Evolutionary conservation across 2,113 vertebrate genomes (phyloP).

Genomic region (Nibea albiflora): DNA sequence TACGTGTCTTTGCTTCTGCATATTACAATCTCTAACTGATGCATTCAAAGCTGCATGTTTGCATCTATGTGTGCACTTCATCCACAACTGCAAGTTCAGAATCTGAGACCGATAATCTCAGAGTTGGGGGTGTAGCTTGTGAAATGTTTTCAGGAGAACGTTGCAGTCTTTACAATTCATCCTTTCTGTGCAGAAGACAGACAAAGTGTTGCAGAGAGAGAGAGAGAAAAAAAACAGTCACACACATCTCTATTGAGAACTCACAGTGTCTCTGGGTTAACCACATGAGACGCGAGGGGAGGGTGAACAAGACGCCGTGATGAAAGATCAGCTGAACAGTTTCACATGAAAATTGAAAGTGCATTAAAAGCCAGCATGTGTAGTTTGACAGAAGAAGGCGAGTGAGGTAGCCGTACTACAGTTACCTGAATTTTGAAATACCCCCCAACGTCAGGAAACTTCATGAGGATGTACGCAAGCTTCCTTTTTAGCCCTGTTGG

Average conservation of each 20-base stretch:
- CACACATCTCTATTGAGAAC: background rate
- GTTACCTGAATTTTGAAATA: slow-evolving; percentile 8
- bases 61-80: background rate
- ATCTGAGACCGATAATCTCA: background rate
- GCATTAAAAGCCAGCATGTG: slow-evolving; percentile 15
- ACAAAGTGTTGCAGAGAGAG: background rate
- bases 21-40: background rate
- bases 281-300: slow-evolving; percentile 46
- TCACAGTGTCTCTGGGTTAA: slow-evolving; percentile 50
- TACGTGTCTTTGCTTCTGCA: background rate
- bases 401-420: background rate
- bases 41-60: background rate
- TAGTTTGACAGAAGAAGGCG: slow-evolving; percentile 7
- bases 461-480: slow-evolving; percentile 18
- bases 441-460: background rate
- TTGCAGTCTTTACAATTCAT: background rate
- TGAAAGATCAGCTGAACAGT: slow-evolving; percentile 9
- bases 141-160: background rate
- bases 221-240: background rate
- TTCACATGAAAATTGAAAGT: slow-evolving; percentile 51
- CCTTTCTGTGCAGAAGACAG: background rate
- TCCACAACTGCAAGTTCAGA: slow-evolving; percentile 8
- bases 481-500: slow-evolving; percentile 48
- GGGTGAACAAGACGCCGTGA: background rate
- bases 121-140: background rate